phyloP scores from a whole-genome alignment of 2,888 invertebrate genomes.

The Hecatera dysodea region DNA sequence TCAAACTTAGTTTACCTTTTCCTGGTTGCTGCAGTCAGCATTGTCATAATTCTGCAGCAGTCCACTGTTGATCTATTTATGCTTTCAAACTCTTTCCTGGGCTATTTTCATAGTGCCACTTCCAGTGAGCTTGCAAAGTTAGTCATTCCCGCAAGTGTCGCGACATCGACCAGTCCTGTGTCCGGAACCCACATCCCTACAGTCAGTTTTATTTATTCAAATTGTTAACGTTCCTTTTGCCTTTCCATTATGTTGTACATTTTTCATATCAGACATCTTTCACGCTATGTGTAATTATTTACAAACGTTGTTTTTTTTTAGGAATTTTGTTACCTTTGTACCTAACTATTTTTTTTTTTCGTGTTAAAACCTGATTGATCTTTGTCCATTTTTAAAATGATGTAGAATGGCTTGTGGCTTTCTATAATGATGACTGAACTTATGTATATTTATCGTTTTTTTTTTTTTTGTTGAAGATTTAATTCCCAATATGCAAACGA shows the following conservation, averaged over 20 bases:
- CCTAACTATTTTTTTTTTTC: constrained; percentile 1
- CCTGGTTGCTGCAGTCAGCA: no score
- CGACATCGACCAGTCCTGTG: background rate
- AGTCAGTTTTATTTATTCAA: constrained; percentile 44
- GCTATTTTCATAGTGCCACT: no score
- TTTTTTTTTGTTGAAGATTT: background rate
- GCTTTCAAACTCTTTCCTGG: no score
- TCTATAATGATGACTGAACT: background rate
- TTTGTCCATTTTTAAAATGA: background rate
- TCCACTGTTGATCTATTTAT: no score
- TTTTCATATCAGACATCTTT: constrained; percentile 59
- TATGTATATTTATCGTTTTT: background rate
- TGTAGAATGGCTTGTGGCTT: background rate
- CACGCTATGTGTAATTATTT: constrained; percentile 52
- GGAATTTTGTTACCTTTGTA: constrained; percentile 5
- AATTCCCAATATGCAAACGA: no score
- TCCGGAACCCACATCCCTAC: constrained; percentile 22
- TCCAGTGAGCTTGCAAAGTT: background rate
- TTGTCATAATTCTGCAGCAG: no score
- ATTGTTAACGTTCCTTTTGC: constrained; percentile 33
- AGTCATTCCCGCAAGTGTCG: background rate
- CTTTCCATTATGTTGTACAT: constrained; percentile 53
- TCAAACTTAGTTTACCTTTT: no score
- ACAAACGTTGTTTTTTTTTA: constrained; percentile 29
- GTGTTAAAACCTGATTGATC: constrained; percentile 10